These are phyloP conservation scores for Atlantisia rogersi DNA, from an alignment of 2,113 vertebrate species.

Conservation along the genomic window DNA sequence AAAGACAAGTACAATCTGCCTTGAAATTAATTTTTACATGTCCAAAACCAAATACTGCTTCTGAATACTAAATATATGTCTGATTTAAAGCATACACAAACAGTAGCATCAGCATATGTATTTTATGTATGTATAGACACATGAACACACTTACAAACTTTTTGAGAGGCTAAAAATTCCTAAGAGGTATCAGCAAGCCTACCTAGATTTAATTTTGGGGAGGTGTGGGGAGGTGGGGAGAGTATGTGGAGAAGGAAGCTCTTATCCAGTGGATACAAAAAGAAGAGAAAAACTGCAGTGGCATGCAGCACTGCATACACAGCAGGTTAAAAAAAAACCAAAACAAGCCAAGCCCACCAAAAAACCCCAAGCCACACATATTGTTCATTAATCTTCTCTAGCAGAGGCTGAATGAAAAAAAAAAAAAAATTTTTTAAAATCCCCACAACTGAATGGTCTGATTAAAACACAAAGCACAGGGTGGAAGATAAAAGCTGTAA, in stretches of 20 bases:
- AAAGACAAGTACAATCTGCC: slow-evolving; percentile 4
- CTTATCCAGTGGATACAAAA: background rate
- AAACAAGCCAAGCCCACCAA: too few species aligned
- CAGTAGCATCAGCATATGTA: background rate
- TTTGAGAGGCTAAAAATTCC: background rate
- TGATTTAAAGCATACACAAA: background rate
- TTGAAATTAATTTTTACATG: slow-evolving; percentile 7
- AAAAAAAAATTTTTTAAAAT: background rate
- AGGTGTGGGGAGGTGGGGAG: too few species aligned
- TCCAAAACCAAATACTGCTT: background rate
- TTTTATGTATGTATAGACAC: background rate
- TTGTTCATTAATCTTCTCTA: slow-evolving; percentile 21
- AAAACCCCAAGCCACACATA: background rate
- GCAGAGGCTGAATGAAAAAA: background rate
- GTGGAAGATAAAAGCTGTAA: slow-evolving; percentile 18
- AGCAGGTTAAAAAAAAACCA: background rate
- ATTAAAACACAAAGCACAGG: slow-evolving; percentile 1
- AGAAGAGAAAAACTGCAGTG: background rate
- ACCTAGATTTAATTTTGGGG: background rate
- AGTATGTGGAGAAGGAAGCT: background rate
- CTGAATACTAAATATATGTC: background rate
- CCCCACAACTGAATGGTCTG: background rate
- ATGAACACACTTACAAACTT: background rate
- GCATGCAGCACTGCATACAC: background rate
- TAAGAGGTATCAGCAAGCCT: background rate